Evolutionary conservation across 2,113 vertebrate species (phyloP), one percentile per base, ranked within the genome.

Genomic region (Alces alces): DNA sequence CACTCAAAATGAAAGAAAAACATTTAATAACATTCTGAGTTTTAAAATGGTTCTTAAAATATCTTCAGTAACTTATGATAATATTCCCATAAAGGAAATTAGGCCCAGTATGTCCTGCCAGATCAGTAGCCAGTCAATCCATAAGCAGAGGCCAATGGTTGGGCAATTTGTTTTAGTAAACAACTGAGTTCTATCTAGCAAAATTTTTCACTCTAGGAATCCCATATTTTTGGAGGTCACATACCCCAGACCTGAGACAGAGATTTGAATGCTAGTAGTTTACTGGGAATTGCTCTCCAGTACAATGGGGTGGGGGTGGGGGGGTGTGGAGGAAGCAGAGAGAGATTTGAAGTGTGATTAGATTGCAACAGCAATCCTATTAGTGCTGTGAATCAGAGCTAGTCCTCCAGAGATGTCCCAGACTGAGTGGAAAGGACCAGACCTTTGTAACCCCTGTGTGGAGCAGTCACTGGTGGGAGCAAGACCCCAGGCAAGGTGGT

Each of bases 1-100:
- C 91, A 91, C 93, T 97, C 98, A 98, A 98, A 98, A 98, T 98
- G 97, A 98, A 97, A 96, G 64, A 98, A 98, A 98, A 98, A 91
- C 97, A 98, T 97, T 94, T 98, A 98, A 98, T 98, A 98, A 97
- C 90, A 92, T 87, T 61, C 30, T 82, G 58, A 91, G 76, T 89
- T 98, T 97, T 97, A 96, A 94, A 98, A 88, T 80, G 61, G 79
- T 70, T 85, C 94, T 94, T 95, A 86, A 97, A 89, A 25, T 98
- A 83, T 91, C 96, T 97, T 98, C 82, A 95, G 87, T 92, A 96
- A 93, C 58, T 82, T 94, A 36, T 45, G 36, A 54, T 66, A 33
- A 23, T 83, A 57, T 76, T 76, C 14, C 87, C n/a, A 82, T 6
- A 73, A 47, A 86, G 25, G 12, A 80, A 27, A 91, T 64, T 89